Evolutionary conservation across 2,888 invertebrate genomes (phyloP).

Genomic region (Drosophila mayaguana): DNA sequence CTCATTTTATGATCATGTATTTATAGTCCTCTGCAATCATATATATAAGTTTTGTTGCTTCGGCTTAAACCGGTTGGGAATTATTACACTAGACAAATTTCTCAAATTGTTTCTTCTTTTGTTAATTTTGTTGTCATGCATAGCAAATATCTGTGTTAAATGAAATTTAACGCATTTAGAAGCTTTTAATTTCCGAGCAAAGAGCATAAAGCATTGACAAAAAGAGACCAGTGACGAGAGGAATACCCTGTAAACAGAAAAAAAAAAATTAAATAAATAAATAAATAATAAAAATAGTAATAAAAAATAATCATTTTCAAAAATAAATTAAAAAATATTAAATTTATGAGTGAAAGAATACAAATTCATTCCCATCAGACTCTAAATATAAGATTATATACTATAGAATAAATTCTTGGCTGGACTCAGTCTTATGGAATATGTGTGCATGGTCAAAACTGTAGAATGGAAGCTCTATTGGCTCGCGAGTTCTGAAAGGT

Average conservation of each 20-base stretch:
- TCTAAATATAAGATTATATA: no score
- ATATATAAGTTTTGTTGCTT: background rate
- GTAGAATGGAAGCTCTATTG: background rate
- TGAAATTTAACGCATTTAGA: slow-evolving; percentile 44
- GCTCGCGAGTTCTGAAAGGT: background rate
- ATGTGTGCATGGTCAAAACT: no score
- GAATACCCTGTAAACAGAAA: slow-evolving; percentile 18
- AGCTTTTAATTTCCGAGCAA: slow-evolving; percentile 30
- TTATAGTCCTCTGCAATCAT: slow-evolving; percentile 1
- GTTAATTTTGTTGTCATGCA: slow-evolving; percentile 7
- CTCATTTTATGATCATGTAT: background rate
- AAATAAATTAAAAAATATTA: no score
- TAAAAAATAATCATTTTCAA: no score
- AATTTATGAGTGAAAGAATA: no score
- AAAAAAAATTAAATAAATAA: no score
- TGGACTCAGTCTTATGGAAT: no score
- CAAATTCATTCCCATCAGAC: no score
- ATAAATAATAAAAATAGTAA: no score
- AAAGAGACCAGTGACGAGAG: slow-evolving; percentile 6
- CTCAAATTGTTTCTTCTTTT: background rate
- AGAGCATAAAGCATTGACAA: slow-evolving; percentile 5
- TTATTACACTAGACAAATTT: slow-evolving; percentile 19
- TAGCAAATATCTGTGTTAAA: slow-evolving; percentile 35
- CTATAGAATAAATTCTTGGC: no score
- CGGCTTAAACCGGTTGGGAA: slow-evolving; percentile 43